Evolutionary conservation across 2,113 vertebrate species (phyloP), one percentile per base, ranked within the genome.

Genomic region (Tretioscincus oriximinensis): DNA sequence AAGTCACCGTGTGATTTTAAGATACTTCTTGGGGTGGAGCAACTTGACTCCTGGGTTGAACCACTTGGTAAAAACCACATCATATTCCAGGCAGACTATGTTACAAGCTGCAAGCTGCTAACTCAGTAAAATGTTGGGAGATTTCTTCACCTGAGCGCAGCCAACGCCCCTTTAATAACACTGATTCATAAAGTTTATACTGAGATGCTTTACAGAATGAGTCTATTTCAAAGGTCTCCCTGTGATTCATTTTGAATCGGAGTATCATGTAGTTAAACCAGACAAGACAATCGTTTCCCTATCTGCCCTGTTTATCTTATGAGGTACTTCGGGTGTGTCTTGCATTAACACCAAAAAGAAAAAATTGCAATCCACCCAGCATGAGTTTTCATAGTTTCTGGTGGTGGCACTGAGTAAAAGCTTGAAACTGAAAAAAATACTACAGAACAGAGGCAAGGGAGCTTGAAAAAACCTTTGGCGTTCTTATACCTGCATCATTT

Each of bases 211-310:
- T 35, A 24, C 67, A 21, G 9, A 45, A 54, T 60, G 76, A 69
- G 35, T 64, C 64, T 26, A 69, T 61, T 66, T 28, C 41, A 75
- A 69, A 81, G 26, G 31, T 76, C 45, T 35, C 21, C 18, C 24
- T 73, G n/a, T 76, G 73, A 81, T 29, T 81, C 80, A 81, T 26
- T 81, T 29, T 5, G 45, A 81, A 81, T 61, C 2, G 5, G 16
- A 63, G 28, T 70, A 71, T 45, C 18, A 26, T 47, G 60, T 29
- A 8, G 54, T 54, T 22, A 80, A 65, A 31, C 16, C 20, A 73
- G 61, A 51, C 45, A 35, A 29, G 58, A 51, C 28, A 77, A 77
- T 20, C 29, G 29, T 68, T 69, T 5, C 18, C 22, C 28, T 78
- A 35, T 41, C 28, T 31, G 22, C 22, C 21, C 31, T 20, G 8